Base-by-base conservation (phyloP, 1,140 invertebrate genomes). In the Drosophila arawakana region DNA sequence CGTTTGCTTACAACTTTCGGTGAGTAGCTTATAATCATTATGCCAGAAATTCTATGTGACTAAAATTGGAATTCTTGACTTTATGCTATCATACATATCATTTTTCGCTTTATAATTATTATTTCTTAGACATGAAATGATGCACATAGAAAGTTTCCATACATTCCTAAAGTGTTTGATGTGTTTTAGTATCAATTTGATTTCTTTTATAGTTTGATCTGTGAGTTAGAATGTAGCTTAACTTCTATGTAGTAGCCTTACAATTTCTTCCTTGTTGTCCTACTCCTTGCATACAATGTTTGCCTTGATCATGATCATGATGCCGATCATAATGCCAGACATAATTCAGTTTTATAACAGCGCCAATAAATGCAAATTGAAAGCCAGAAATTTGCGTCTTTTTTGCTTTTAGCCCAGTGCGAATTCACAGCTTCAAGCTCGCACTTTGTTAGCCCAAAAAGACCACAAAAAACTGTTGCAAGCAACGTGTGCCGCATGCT, bases 311-410 rank as follows among this genome's bases (percentile, higher is more conserved):
- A 30, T 30, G 3, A 30, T 30, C 6, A 30, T 3, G 50, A 52
- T 25, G 47, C 41, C 41, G 35, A 57, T 39, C 54, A 57, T 39
- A n/a, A 52, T 25, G 13, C 11, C 25, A 58, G 50, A 15, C 41
- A 68, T 68, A 30, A 46, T 15, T 58, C 35, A 46, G 35, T 39
- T 72, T 72, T 73, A 68, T 68, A 6, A 46, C 13, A 15, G 15
- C 34, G 52, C 25, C 79, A 77, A 88, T 84, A 89, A 83, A 89
- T 89, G 85, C 76, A 88, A 88, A 88, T 88, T 80, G 80, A 89
- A 89, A 55, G 60, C 44, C 15, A 13, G 30, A 44, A 25, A 25
- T 30, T 11, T 34, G n/a, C 50, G 2, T 34, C 25, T 34, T 25
- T 30, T 30, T 30, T 30, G 25, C 41, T n/a, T 43, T 6, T n/a